Percentiles rank a stretch among this genome's conserved stretches.
Evolutionary conservation across 1,140 invertebrate genomes (phyloP).

Genomic region (Drosophila bocki): DNA sequence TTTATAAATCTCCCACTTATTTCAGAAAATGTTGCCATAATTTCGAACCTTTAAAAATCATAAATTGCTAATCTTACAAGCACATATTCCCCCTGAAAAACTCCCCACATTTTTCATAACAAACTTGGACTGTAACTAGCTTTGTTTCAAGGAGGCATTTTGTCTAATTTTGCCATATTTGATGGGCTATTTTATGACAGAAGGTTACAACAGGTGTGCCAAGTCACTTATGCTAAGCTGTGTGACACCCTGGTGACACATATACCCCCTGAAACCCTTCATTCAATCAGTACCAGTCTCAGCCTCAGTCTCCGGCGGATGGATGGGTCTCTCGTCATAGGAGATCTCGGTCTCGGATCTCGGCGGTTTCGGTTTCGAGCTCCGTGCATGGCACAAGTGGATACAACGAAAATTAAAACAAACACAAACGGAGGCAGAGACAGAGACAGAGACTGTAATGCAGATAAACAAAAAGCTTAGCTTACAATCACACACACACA

Average conservation of each 20-base stretch:
- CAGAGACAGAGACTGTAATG: conserved; percentile 33
- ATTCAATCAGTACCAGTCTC: neutral
- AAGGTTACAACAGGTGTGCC: conserved; percentile 24
- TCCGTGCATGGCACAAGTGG: conserved; percentile 79
- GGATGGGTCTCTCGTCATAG: conserved; percentile 10
- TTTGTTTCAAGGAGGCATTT: conserved; percentile 5
- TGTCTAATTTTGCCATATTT: conserved; percentile 12
- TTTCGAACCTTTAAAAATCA: neutral
- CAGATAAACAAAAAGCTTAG: conserved; percentile 63
- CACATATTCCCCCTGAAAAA: neutral
- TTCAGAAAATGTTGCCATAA: neutral
- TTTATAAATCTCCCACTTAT: neutral
- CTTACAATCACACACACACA: conserved; percentile 38
- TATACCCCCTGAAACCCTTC: conserved; percentile 1
- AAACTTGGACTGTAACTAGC: neutral
- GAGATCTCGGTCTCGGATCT: conserved; percentile 52
- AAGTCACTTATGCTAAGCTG: conserved; percentile 16
- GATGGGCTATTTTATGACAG: conserved; percentile 5
- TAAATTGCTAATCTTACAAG: neutral
- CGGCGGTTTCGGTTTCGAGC: conserved; percentile 44
- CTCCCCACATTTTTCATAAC: neutral
- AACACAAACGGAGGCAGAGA: conserved; percentile 52
- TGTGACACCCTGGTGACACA: conserved; percentile 20
- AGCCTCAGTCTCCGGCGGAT: conserved; percentile 15
- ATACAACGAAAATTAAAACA: conserved; percentile 80